A percentile compares a stretch with the other conserved stretches of the same genome.
phyloP scores from a whole-genome alignment of 92 coral and sea anemone species.

The Epizoanthus stellaris region DNA sequence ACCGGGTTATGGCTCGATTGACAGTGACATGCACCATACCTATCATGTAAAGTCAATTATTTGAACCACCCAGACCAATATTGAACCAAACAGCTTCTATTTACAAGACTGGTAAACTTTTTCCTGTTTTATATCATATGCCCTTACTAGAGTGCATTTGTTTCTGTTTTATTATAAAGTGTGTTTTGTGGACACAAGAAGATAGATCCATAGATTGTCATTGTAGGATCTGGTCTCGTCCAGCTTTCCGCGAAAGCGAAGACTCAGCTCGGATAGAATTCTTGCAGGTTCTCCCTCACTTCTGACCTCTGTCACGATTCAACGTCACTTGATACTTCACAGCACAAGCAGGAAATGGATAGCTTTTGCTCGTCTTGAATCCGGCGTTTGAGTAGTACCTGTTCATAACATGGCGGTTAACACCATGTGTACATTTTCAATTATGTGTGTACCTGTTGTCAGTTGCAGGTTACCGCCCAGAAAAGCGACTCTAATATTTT shows the following conservation, averaged over 20 bases:
- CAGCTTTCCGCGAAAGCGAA: neutral
- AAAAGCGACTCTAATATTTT: neutral
- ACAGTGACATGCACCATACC: neutral
- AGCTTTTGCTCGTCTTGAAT: no score
- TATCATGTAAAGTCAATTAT: neutral
- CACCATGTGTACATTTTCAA: constrained; percentile 24
- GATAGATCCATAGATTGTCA: neutral
- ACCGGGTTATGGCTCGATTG: neutral
- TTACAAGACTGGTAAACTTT: neutral
- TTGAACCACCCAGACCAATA: neutral
- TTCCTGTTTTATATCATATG: neutral
- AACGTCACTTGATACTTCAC: neutral
- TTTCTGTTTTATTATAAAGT: neutral
- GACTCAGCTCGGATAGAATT: neutral
- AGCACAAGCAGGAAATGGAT: neutral
- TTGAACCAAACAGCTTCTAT: neutral
- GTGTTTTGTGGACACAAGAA: neutral
- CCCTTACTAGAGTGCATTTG: neutral
- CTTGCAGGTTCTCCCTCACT: neutral
- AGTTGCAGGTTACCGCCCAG: neutral
- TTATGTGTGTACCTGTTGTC: constrained; percentile 7
- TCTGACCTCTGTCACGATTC: neutral
- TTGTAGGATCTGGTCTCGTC: neutral
- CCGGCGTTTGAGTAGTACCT: neutral
- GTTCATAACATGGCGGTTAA: constrained; percentile 9